Conservation (phyloP, 1,140 invertebrate genomes). For the Zaprionus tsacasi region DNA sequence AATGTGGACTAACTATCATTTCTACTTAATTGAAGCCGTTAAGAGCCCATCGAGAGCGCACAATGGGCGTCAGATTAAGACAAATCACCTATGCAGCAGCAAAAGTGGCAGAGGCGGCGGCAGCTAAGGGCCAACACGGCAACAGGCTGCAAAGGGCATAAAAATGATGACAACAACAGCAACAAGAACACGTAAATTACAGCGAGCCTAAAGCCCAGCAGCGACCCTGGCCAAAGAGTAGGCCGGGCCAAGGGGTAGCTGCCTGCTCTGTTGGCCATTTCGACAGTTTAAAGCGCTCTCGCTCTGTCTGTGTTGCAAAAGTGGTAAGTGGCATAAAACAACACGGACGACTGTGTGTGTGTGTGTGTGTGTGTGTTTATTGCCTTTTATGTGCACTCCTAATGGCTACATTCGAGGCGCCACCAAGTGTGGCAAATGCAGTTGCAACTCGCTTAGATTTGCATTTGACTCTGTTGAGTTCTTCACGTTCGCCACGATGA, state of each 20-base stretch:
- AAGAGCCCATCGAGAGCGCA: constrained; percentile 40
- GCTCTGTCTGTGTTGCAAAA: constrained; percentile 12
- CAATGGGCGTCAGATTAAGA: constrained; percentile 72
- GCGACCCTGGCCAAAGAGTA: constrained; percentile 6
- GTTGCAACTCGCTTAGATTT: constrained; percentile 8
- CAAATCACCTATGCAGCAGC: constrained; percentile 60
- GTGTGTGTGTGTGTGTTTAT: constrained; percentile 63
- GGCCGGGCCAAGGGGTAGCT: constrained; percentile 1
- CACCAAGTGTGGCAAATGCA: neutral
- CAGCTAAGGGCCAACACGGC: constrained; percentile 45
- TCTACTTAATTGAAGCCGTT: constrained; percentile 68
- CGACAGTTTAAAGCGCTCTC: constrained; percentile 61
- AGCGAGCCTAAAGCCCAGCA: constrained; percentile 1
- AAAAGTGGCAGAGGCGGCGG: neutral
- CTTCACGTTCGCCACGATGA: neutral
- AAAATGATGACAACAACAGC: neutral
- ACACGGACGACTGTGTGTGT: constrained; percentile 60
- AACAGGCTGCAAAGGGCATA: constrained; percentile 34
- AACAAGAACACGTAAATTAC: constrained; percentile 57
- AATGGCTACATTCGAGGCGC: constrained; percentile 65
- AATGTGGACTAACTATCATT: constrained; percentile 46
- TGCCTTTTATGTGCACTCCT: constrained; percentile 73
- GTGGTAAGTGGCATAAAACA: constrained; percentile 73
- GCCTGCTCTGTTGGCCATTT: constrained; percentile 7
- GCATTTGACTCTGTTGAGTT: constrained; percentile 17